Percentiles rank a stretch among this genome's conserved stretches.
These are phyloP conservation scores for Melangyna quadrimaculata DNA, from an alignment of 2,888 invertebrate genomes.

Conservation along the genomic window DNA sequence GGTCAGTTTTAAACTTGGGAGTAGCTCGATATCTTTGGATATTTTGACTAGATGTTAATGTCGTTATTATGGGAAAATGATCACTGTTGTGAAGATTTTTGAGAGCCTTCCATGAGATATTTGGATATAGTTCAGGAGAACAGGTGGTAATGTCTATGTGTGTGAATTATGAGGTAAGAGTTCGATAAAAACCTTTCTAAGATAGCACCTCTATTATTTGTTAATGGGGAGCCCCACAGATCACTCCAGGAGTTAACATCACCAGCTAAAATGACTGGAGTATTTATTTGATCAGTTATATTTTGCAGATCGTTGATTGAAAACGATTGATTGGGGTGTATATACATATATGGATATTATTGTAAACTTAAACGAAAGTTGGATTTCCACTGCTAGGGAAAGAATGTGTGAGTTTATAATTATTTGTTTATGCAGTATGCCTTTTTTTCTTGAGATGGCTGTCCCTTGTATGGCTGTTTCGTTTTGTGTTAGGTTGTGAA, in stretches of 20 bases:
- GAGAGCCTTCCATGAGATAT: no score
- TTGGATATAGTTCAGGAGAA: no score
- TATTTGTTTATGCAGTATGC: neutral
- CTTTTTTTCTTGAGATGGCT: neutral
- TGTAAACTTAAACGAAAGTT: no score
- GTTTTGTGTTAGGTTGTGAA: neutral
- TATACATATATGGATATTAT: no score
- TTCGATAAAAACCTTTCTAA: constrained; percentile 11
- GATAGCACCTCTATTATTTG: constrained; percentile 8
- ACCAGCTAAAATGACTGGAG: no score
- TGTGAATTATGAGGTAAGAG: constrained; percentile 19
- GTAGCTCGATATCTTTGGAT: neutral
- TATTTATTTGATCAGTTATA: no score
- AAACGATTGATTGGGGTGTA: no score
- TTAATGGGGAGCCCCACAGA: constrained; percentile 19
- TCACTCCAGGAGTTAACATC: constrained; percentile 45
- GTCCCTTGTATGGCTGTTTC: neutral
- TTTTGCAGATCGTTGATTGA: no score
- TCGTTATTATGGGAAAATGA: constrained; percentile 36
- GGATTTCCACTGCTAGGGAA: no score
- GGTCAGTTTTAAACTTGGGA: constrained; percentile 35
- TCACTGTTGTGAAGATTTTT: no score
- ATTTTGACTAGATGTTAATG: no score
- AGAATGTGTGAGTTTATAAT: neutral
- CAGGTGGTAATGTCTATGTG: no score